Base-by-base conservation (phyloP, 2,888 invertebrate genomes). In the Matsumyia berberina region DNA sequence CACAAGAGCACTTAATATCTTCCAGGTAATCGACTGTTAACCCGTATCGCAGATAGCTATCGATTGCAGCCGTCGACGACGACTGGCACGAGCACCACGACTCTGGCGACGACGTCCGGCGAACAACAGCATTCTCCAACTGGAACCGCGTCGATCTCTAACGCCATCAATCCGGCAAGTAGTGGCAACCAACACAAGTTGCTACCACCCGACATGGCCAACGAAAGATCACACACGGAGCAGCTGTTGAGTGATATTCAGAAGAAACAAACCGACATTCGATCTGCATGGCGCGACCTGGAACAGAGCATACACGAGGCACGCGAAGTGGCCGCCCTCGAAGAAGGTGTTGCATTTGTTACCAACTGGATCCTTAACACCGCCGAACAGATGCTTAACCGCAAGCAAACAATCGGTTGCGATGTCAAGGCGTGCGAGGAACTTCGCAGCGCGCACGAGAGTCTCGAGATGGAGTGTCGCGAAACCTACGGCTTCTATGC, bases 401-500 rank as follows among this genome's bases (percentile, higher is more conserved):
- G 94, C 0, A 94, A 95, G 88, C 93, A 93, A 86, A 94, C 95
- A 88, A 95, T 96, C 44, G 96, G 96, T 5, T 95, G 94, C 88
- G 95, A 96, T 88, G 94, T 95, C 1, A 91, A 93, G 8, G 94
- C 94, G n/a, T 95, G 96, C 7, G 95, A 96, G 88, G 94, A 95
- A 78, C 91, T 96, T 37, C 92, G 96, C 33, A 93, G 94, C 86
- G 94, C 95, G 83, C 96, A 96, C 89, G 96, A 96, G 89, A 93
- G 94, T 58, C 92, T 97, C 62, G 96, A 96, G 89, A 91, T 96
- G 87, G 94, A 95, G 89, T 96, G 96, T 89, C 94, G 95, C 89
- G 95, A 96, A 88, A 95, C 96, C 0, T 96, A 96, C 88, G 95
- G 95, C 11, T 94, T 94, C 88, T 96, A 96, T 90, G 96, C 96